These are phyloP conservation scores for Coregonus clupeaformis DNA, from an alignment of 2,113 vertebrate genomes.

Conservation along the genomic window DNA sequence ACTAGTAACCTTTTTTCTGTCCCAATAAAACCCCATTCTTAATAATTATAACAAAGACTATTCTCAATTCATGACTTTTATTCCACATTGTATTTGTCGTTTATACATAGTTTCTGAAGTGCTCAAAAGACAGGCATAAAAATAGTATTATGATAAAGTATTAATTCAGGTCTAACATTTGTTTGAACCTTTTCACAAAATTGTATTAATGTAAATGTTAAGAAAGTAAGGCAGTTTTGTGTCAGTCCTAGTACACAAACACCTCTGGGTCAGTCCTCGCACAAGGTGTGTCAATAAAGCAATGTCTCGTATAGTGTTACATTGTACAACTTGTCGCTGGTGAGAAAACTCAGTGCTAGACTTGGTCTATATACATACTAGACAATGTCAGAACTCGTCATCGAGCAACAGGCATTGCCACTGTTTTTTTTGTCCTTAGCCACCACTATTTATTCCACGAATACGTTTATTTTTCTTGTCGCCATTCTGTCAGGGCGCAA, in stretches of 20 bases:
- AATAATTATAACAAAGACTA: conserved; percentile 2
- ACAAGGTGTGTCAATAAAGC: conserved; percentile 40
- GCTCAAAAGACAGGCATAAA: conserved; percentile 69
- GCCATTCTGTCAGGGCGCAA: conserved; percentile 27
- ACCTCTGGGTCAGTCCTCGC: conserved; percentile 36
- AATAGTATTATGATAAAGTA: conserved; percentile 68
- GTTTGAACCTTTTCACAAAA: conserved; percentile 58
- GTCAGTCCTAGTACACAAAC: conserved; percentile 58
- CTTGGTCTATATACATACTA: conserved; percentile 38
- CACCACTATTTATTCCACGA: conserved; percentile 25
- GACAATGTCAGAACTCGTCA: conserved; percentile 26
- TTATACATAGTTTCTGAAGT: conserved; percentile 69
- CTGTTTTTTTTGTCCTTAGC: conserved; percentile 16
- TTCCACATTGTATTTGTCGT: conserved; percentile 61
- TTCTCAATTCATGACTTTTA: conserved; percentile 25
- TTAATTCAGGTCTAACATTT: conserved; percentile 58
- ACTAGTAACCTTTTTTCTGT: neutral
- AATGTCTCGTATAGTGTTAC: conserved; percentile 46
- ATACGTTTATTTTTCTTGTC: conserved; percentile 8
- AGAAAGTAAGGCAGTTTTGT: conserved; percentile 67
- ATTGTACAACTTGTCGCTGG: conserved; percentile 58
- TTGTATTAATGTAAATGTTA: conserved; percentile 56
- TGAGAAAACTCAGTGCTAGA: conserved; percentile 55
- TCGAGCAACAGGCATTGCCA: conserved; percentile 16
- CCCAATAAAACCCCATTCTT: neutral